Percentiles rank a stretch among this genome's conserved stretches.
Conservation (phyloP, 35 echinoderm and acorn worm genomes). For the Apostichopus californicus region DNA sequence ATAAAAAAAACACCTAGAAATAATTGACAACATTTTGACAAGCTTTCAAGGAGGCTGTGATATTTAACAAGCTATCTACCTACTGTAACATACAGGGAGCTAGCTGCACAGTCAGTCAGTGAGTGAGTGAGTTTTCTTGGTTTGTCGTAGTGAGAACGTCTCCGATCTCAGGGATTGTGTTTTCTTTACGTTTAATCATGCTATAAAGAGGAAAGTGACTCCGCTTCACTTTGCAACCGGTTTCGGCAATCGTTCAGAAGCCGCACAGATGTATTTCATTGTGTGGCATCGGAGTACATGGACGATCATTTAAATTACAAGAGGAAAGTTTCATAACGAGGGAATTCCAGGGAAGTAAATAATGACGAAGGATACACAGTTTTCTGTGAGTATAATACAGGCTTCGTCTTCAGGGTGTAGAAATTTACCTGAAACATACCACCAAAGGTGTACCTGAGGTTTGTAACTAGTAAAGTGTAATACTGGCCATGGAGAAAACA, state of each 20-base stretch:
- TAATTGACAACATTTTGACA: not conserved
- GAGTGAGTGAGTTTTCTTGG: not conserved
- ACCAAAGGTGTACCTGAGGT: too few species aligned
- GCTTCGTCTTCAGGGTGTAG: not conserved
- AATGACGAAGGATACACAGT: conserved; percentile 9
- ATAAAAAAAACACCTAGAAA: too few species aligned
- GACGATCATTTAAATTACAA: too few species aligned
- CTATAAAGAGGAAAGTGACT: not conserved
- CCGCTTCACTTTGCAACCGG: not conserved
- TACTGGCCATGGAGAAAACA: too few species aligned
- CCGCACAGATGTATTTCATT: too few species aligned
- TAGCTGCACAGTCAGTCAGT: not conserved
- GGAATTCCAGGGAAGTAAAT: not conserved
- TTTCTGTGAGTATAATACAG: conserved; percentile 10
- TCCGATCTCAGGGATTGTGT: not conserved
- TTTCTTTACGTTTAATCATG: not conserved
- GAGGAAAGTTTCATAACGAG: not conserved
- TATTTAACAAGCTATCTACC: not conserved
- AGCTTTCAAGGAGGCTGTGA: not conserved
- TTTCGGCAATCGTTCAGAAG: not conserved
- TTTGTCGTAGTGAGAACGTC: not conserved
- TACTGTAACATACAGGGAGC: not conserved
- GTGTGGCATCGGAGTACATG: too few species aligned
- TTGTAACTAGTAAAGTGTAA: too few species aligned
- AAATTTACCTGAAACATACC: too few species aligned